Conservation (phyloP, 2,888 invertebrate species). For the Invenusta paracnida region DNA sequence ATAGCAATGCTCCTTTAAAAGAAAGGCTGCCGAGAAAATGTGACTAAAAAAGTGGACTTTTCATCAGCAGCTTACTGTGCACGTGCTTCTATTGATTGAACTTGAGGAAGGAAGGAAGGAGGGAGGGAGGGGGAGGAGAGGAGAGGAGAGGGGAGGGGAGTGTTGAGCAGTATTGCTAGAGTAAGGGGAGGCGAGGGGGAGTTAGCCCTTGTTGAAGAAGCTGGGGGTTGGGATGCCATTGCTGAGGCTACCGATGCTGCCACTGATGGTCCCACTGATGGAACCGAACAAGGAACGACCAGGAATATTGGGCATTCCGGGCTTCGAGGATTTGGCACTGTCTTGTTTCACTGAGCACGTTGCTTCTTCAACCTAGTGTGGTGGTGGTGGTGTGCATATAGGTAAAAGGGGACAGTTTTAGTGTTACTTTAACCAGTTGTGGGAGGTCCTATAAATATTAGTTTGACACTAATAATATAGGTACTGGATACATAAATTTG, state of each 20-base stretch:
- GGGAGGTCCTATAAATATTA: no score
- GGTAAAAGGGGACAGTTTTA: no score
- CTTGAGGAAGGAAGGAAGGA: background rate
- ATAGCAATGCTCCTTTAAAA: no score
- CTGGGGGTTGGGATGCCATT: conserved; percentile 7
- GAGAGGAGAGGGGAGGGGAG: background rate
- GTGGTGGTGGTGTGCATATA: no score
- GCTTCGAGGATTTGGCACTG: background rate
- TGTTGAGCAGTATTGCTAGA: background rate
- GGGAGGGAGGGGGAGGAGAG: background rate
- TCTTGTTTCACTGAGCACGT: conserved; percentile 51
- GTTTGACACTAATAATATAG: no score
- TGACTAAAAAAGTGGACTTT: no score
- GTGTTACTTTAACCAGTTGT: no score
- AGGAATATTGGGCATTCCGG: background rate
- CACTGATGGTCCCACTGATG: conserved; percentile 30
- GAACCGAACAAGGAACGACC: conserved; percentile 12
- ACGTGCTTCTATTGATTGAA: no score
- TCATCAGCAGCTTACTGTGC: no score
- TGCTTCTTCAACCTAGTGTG: conserved; percentile 50
- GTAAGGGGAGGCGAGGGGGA: no score
- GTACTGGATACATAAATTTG: no score
- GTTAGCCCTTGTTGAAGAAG: background rate
- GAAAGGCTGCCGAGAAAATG: no score
- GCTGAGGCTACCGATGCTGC: conserved; percentile 24